phyloP scores from a whole-genome alignment of 2,888 invertebrate species.

The Rhodophaea formosa region DNA sequence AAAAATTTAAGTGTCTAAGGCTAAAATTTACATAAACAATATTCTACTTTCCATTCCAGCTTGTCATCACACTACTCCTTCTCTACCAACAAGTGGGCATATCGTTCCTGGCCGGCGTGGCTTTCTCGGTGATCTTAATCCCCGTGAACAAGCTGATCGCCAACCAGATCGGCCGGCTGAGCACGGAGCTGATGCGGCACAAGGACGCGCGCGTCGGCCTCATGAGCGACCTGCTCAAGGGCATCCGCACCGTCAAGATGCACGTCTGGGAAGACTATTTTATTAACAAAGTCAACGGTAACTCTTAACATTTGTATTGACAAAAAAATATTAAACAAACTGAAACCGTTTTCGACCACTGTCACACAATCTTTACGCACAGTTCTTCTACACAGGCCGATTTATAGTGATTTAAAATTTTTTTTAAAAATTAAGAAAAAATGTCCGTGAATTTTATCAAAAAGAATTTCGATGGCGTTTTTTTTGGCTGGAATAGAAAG shows the following conservation, averaged over 20 bases:
- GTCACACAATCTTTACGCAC: too few relatives aligned
- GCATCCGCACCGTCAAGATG: slow-evolving; percentile 94
- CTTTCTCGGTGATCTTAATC: slow-evolving; percentile 92
- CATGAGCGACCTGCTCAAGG: slow-evolving; percentile 92
- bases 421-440: too few relatives aligned
- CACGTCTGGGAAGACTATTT: slow-evolving; percentile 97
- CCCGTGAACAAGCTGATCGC: slow-evolving; percentile 96
- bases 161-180: slow-evolving; percentile 91
- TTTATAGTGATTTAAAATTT: too few relatives aligned
- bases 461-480: too few relatives aligned
- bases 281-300: slow-evolving; percentile 84
- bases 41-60: slow-evolving; percentile 71
- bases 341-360: too few relatives aligned
- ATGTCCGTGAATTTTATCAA: too few relatives aligned
- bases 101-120: slow-evolving; percentile 94
- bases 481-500: too few relatives aligned
- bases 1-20: too few relatives aligned
- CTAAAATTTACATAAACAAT: too few relatives aligned
- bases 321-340: too few relatives aligned
- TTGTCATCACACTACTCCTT: slow-evolving; percentile 89
- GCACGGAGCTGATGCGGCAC: slow-evolving; percentile 92
- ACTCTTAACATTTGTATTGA: slow-evolving; percentile 31
- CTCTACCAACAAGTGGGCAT: slow-evolving; percentile 94
- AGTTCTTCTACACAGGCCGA: too few relatives aligned
- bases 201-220: slow-evolving; percentile 95